Conservation (phyloP, 2,888 invertebrate species). For the Xiphydria camelus region DNA sequence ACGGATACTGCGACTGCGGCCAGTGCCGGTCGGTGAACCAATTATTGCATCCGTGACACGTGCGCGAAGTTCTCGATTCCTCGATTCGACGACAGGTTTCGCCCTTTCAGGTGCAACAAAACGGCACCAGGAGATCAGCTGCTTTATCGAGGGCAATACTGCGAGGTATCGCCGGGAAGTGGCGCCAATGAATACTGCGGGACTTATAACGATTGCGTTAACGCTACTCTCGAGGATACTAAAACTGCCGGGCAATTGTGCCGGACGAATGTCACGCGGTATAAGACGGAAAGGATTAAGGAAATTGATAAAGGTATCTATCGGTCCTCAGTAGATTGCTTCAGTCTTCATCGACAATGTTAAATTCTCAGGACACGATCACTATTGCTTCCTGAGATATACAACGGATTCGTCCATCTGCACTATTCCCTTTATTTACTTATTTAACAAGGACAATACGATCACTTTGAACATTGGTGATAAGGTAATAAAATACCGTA, state of each 20-base stretch:
- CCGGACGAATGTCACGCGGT: constrained; percentile 25
- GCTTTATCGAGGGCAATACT: constrained; percentile 39
- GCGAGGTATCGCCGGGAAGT: constrained; percentile 37
- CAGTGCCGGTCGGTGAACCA: constrained; percentile 34
- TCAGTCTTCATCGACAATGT: no score
- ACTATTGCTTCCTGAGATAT: constrained; percentile 34
- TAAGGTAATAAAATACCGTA: no score
- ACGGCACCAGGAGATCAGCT: constrained; percentile 30
- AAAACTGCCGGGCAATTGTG: constrained; percentile 27
- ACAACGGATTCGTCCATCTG: constrained; percentile 25
- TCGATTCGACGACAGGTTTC: not conserved
- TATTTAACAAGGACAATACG: constrained; percentile 33
- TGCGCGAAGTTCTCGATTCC: not conserved
- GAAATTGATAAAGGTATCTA: constrained; percentile 25
- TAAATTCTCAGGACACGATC: constrained; percentile 23
- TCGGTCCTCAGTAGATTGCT: no score
- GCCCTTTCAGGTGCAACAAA: constrained; percentile 38
- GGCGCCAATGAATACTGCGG: constrained; percentile 36
- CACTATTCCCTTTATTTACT: constrained; percentile 34
- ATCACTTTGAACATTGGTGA: constrained; percentile 34
- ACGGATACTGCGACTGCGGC: constrained; percentile 44
- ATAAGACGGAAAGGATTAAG: constrained; percentile 25
- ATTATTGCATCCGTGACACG: no score
- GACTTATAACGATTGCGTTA: constrained; percentile 38
- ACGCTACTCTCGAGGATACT: constrained; percentile 34